Conservation (phyloP, 2,888 invertebrate genomes). For the Cryptocephalus primarius region DNA sequence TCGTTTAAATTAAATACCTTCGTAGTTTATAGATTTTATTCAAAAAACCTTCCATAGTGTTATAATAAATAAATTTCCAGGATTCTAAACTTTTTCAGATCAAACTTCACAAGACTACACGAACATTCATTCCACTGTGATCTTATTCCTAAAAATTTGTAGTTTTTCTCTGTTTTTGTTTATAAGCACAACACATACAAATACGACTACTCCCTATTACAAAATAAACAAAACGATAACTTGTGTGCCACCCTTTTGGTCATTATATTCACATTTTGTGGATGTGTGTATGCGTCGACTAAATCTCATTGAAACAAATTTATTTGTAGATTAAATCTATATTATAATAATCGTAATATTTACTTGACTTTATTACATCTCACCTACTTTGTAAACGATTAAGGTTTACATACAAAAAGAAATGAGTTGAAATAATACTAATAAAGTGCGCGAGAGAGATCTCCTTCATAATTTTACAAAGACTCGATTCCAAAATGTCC, state of each 20-base stretch:
- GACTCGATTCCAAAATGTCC: too few relatives aligned
- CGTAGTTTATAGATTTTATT: conserved; percentile 15
- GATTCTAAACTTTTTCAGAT: conserved; percentile 20
- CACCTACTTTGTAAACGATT: conserved; percentile 10
- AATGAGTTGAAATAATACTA: conserved; percentile 19
- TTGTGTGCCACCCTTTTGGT: conserved; percentile 18
- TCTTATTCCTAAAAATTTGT: conserved; percentile 16
- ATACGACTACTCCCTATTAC: conserved; percentile 15
- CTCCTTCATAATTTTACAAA: too few relatives aligned
- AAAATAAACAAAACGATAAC: conserved; percentile 13
- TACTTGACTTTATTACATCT: conserved; percentile 19
- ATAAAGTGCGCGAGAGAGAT: neutral
- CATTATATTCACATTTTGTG: conserved; percentile 14
- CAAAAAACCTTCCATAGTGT: conserved; percentile 15
- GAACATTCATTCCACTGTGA: conserved; percentile 23
- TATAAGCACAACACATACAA: conserved; percentile 25
- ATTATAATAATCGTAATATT: conserved; percentile 9
- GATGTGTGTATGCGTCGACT: neutral
- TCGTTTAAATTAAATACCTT: neutral
- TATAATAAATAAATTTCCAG: conserved; percentile 20
- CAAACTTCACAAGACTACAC: conserved; percentile 24
- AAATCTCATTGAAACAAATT: conserved; percentile 16
- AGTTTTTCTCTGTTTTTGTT: neutral
- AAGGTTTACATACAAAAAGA: conserved; percentile 17
- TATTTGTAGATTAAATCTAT: conserved; percentile 21